Evolutionary conservation across 2,888 invertebrate genomes (phyloP).

Genomic region (Tineola bisselliella): DNA sequence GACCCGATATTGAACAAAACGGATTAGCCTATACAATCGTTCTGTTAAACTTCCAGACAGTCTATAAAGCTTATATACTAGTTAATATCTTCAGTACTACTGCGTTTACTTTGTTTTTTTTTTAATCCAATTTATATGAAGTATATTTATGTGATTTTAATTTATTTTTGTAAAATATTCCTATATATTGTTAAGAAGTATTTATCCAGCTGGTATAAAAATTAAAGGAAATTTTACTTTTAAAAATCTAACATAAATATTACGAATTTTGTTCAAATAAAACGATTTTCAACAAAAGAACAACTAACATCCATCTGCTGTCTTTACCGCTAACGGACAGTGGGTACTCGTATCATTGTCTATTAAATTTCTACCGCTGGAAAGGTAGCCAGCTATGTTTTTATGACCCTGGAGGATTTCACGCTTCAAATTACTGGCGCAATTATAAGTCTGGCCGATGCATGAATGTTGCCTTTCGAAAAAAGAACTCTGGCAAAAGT

Average conservation of each 20-base stretch:
- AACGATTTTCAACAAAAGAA: background rate
- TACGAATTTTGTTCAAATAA: background rate
- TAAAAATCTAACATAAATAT: background rate
- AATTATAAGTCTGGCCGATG: slow-evolving; percentile 4
- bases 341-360: background rate
- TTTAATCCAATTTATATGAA: no score
- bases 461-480: background rate
- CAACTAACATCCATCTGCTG: background rate
- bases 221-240: background rate
- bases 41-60: background rate
- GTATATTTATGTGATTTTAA: no score
- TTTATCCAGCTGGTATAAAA: no score
- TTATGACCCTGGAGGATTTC: slow-evolving; percentile 18
- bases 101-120: no score
- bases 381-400: background rate
- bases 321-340: background rate
- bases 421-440: slow-evolving; percentile 18
- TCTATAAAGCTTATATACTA: no score
- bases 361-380: background rate
- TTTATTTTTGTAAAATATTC: no score
- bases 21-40: background rate
- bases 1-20: slow-evolving; percentile 1
- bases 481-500: background rate
- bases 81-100: no score
- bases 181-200: no score